These are phyloP conservation scores for Sebastes cheni DNA, from an alignment of 2,797 vertebrate species.

Conservation along the genomic window DNA sequence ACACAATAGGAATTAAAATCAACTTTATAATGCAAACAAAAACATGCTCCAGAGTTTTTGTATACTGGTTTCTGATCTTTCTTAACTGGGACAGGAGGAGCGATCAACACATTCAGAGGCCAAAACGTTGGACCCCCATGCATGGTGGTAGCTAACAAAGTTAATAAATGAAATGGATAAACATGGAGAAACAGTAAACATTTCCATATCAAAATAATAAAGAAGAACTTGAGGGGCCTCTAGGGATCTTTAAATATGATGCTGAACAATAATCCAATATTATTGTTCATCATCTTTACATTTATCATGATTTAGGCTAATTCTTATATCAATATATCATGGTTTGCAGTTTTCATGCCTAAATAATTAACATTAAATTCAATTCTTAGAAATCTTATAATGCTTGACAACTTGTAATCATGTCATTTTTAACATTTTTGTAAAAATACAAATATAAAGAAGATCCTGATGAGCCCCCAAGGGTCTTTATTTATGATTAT, in stretches of 20 bases:
- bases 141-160: constrained; percentile 55
- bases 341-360: not conserved
- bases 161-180: constrained; percentile 50
- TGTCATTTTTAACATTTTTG: not conserved
- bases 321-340: no score
- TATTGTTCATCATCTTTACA: no score
- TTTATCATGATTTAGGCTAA: no score
- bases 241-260: no score
- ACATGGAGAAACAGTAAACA: no score
- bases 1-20: not conserved
- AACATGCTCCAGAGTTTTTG: no score
- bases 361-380: no score
- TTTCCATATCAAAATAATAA: not conserved
- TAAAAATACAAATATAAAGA: not conserved
- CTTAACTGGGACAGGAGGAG: not conserved
- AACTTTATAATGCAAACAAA: not conserved
- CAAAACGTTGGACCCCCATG: constrained; percentile 55
- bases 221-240: no score
- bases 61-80: not conserved
- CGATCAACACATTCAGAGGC: constrained; percentile 44
- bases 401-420: not conserved
- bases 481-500: not conserved
- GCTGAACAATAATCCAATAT: no score
- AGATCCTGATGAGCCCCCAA: not conserved
- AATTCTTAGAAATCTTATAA: not conserved